phyloP scores from a whole-genome alignment of 2,113 vertebrate species.

The Hoplias malabaricus region DNA sequence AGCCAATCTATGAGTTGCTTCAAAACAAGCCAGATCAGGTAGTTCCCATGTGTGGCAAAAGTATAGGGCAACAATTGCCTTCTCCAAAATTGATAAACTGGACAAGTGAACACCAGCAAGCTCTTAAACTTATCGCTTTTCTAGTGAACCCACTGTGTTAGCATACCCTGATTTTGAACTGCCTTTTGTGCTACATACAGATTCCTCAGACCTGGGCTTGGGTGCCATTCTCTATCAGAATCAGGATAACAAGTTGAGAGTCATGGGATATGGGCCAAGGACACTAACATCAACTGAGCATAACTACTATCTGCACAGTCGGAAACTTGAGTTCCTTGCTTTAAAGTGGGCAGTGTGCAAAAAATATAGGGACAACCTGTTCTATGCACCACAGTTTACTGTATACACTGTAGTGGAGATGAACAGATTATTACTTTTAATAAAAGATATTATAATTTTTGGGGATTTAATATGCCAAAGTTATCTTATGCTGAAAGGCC shows the following conservation, averaged over 20 bases:
- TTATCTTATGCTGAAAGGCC: no score
- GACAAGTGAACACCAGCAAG: background rate
- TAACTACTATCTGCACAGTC: no score
- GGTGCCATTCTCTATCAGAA: background rate
- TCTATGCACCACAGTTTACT: background rate
- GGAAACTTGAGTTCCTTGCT: no score
- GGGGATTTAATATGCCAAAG: background rate
- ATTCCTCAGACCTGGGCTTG: background rate
- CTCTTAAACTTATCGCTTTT: background rate
- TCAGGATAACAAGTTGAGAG: no score
- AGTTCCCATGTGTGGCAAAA: background rate
- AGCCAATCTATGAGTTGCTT: no score
- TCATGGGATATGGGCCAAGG: no score
- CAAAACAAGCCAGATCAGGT: background rate
- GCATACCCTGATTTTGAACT: background rate
- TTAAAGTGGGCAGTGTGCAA: constrained; percentile 14
- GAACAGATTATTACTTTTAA: background rate
- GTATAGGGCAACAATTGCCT: background rate
- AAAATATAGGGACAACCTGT: background rate
- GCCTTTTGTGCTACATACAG: background rate
- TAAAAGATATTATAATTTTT: background rate
- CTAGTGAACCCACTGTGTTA: background rate
- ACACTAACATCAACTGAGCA: no score
- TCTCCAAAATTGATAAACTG: background rate
- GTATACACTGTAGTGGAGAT: background rate